Evolutionary conservation across 2,113 vertebrate species (phyloP).

Genomic region (Glaucidium brasilianum): DNA sequence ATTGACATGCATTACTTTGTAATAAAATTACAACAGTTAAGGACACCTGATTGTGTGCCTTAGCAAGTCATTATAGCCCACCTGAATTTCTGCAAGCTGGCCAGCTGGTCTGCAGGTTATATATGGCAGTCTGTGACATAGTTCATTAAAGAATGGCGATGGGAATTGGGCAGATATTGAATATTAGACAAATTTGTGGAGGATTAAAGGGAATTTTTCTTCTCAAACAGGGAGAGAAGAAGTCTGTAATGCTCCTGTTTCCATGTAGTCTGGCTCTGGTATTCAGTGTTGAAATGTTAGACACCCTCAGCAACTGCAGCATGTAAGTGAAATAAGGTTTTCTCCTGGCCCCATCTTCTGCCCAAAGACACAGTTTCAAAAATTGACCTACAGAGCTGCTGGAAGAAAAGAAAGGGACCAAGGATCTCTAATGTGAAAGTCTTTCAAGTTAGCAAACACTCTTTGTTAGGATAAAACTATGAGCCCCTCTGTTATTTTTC

Average conservation of each 20-base stretch:
- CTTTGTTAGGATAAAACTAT: not conserved
- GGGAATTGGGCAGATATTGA: not conserved
- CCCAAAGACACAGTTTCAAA: not conserved
- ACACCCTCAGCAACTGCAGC: not conserved
- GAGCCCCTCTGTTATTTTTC: not conserved
- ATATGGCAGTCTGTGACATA: not conserved
- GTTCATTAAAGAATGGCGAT: not conserved
- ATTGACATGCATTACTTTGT: not conserved
- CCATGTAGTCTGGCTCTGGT: not conserved
- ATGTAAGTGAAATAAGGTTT: not conserved
- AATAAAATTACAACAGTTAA: not conserved
- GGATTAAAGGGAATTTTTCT: not conserved
- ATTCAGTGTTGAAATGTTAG: not conserved
- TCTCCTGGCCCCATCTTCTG: not conserved
- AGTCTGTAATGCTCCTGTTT: not conserved
- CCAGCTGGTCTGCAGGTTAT: not conserved
- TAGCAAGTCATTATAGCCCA: not conserved
- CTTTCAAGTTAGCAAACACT: not conserved
- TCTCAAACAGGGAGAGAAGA: not conserved
- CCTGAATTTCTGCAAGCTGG: not conserved
- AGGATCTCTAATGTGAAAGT: not conserved
- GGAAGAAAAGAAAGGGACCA: not conserved
- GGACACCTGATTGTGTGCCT: not conserved
- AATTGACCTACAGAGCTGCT: not conserved
- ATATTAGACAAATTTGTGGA: not conserved